Base-by-base conservation (phyloP, 2,797 vertebrate species). In the Falco biarmicus region DNA sequence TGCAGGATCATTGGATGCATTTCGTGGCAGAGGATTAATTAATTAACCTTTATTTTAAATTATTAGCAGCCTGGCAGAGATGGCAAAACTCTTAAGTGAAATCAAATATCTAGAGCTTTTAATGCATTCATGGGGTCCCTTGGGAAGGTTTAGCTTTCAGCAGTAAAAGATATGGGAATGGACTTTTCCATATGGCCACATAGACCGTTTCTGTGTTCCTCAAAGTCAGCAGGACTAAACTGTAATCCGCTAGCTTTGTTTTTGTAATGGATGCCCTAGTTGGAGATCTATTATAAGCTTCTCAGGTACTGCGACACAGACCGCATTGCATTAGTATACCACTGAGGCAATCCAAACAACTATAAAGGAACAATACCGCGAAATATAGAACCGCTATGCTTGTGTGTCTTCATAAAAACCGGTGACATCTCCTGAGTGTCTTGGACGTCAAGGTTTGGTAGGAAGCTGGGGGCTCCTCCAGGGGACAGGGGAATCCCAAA, bases 91-190 rank as follows among this genome's bases (percentile, higher is more conserved):
- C 87, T 24, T 69, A 84, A 81, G 51, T 53, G 75, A 87, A 89
- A 91, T 91, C 16, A 66, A 89, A 11, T 94, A 87, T 78, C 45
- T 63, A 14, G 51, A 50, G 39, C 60, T 92, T 91, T 60, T 80
- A 89, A 37, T 77, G 90, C 57, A 6, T 87, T 92, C 64, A 10
- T 4, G 2, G 50, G 5, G 10, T 74, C 92, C 92, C 96, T 71
- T 34, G 92, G 92, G 93, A 95, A 75, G 90, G 86, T 56, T 96
- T 80, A 68, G 60, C 61, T 96, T 96, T 93, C 95, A 83, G 68
- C 51, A 39, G 56, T 75, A 68, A 50, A 70, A 70, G 83, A 28
- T 25, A 34, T 1, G 37, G 60, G 37, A 77, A 63, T 85, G 32
- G 87, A 71, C 93, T 95, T 97, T 96, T 94, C 95, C 94, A 92